These are phyloP conservation scores for Saccopteryx leptura DNA, from an alignment of 2,113 vertebrate species.

Conservation along the genomic window DNA sequence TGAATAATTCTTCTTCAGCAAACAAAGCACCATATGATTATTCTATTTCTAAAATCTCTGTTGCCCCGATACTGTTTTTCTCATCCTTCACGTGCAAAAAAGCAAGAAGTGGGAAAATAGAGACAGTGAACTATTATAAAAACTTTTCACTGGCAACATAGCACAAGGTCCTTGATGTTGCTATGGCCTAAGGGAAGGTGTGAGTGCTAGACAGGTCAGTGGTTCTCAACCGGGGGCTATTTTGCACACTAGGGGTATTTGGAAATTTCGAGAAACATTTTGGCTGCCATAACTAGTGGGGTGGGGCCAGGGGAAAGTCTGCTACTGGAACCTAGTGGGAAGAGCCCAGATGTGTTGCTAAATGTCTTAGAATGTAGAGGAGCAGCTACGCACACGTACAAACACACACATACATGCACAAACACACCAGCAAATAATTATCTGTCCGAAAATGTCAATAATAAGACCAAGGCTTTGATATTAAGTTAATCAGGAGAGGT, in stretches of 20 bases:
- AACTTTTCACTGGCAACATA: background rate
- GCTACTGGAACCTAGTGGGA: background rate
- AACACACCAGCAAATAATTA: background rate
- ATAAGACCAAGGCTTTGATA: background rate
- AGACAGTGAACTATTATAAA: constrained; percentile 19
- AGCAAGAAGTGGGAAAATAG: background rate
- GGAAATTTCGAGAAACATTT: constrained; percentile 11
- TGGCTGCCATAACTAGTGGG: background rate
- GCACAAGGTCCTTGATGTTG: background rate
- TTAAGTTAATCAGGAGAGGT: background rate
- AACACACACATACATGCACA: too few species aligned
- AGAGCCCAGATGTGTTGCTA: background rate
- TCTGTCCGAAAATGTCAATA: background rate
- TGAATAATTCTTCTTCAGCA: constrained; percentile 59
- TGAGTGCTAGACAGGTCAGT: background rate
- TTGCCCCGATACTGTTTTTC: constrained; percentile 53
- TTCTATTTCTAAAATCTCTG: constrained; percentile 20
- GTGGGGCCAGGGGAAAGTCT: background rate
- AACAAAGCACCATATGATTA: constrained; percentile 52
- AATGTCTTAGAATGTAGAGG: background rate
- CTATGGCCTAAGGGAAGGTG: background rate
- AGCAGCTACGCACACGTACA: background rate
- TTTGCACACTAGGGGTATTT: background rate
- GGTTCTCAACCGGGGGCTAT: background rate
- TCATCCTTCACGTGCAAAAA: background rate